These are phyloP conservation scores for Pagrus major DNA, from an alignment of 2,113 vertebrate genomes.

Conservation along the genomic window DNA sequence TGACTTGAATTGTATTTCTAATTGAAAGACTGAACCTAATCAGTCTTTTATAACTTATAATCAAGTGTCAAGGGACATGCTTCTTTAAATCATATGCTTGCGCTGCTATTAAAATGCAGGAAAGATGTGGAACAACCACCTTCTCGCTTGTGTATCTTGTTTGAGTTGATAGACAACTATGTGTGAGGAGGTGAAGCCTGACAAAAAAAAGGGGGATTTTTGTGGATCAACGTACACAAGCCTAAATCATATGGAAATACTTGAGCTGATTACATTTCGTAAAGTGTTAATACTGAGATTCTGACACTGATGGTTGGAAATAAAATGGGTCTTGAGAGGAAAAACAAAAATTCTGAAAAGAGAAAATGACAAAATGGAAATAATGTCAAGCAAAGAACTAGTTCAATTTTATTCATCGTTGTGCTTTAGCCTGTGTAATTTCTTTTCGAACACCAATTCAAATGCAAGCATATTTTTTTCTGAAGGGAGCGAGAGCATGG, in stretches of 20 bases:
- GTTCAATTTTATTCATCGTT: slow-evolving; percentile 84
- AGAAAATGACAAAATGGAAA: slow-evolving; percentile 63
- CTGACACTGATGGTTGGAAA: slow-evolving; percentile 53
- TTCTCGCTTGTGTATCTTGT: slow-evolving; percentile 36
- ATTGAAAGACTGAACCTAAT: slow-evolving; percentile 16
- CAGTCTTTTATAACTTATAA: slow-evolving; percentile 2
- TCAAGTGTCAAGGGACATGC: background rate
- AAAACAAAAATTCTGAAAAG: slow-evolving; percentile 3
- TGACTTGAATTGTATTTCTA: background rate
- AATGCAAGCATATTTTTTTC: slow-evolving; percentile 73
- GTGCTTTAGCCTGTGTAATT: slow-evolving; percentile 83
- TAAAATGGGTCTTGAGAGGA: slow-evolving; percentile 40
- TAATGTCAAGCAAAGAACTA: slow-evolving; percentile 80
- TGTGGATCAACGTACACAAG: background rate
- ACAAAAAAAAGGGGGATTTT: background rate
- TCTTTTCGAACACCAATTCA: slow-evolving; percentile 78
- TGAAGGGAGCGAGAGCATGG: slow-evolving; percentile 59
- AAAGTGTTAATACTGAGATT: slow-evolving; percentile 63
- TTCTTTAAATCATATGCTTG: slow-evolving; percentile 18
- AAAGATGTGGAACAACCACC: slow-evolving; percentile 16
- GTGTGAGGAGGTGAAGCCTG: background rate
- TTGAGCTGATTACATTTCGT: slow-evolving; percentile 10
- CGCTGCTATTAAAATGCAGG: slow-evolving; percentile 3
- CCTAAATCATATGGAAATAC: slow-evolving; percentile 32
- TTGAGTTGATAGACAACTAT: slow-evolving; percentile 28